Conservation (phyloP, 1,140 invertebrate species). For the Conus betulinus region DNA sequence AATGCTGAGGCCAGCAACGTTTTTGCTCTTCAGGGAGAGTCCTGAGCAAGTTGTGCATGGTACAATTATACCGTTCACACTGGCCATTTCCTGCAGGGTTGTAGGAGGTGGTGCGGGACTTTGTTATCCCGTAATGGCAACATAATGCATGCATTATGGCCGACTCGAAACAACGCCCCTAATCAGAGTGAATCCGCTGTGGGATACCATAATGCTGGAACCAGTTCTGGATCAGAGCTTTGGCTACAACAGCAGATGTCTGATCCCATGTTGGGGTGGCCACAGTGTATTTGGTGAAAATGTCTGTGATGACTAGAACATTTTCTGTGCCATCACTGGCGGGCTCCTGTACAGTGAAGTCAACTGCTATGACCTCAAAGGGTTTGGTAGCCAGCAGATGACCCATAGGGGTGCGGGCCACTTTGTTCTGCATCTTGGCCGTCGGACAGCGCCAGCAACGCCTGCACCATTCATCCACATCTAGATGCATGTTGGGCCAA, state of each 20-base stretch:
- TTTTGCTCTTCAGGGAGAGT: constrained; percentile 37
- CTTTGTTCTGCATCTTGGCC: constrained; percentile 24
- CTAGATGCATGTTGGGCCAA: constrained; percentile 45
- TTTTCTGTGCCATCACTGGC: constrained; percentile 31
- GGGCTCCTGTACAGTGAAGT: constrained; percentile 40
- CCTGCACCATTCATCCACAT: constrained; percentile 38
- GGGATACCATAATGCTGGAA: constrained; percentile 38
- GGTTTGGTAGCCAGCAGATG: constrained; percentile 20
- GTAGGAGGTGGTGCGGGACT: constrained; percentile 47
- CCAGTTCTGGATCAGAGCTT: constrained; percentile 39
- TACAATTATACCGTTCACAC: constrained; percentile 53
- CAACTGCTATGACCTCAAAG: constrained; percentile 26
- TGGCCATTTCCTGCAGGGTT: constrained; percentile 50
- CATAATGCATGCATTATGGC: constrained; percentile 42
- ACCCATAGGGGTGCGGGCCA: constrained; percentile 34
- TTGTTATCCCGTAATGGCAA: constrained; percentile 24
- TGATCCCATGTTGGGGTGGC: constrained; percentile 43
- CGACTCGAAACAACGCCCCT: constrained; percentile 43
- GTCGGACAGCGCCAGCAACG: constrained; percentile 26
- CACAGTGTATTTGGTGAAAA: constrained; percentile 45
- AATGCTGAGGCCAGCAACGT: constrained; percentile 39
- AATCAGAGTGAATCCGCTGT: constrained; percentile 37
- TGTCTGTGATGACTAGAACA: constrained; percentile 44
- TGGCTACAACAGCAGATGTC: constrained; percentile 34
- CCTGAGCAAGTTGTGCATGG: constrained; percentile 49